Conservation (phyloP, 2,113 vertebrate species). For the Xiphophorus hellerii region DNA sequence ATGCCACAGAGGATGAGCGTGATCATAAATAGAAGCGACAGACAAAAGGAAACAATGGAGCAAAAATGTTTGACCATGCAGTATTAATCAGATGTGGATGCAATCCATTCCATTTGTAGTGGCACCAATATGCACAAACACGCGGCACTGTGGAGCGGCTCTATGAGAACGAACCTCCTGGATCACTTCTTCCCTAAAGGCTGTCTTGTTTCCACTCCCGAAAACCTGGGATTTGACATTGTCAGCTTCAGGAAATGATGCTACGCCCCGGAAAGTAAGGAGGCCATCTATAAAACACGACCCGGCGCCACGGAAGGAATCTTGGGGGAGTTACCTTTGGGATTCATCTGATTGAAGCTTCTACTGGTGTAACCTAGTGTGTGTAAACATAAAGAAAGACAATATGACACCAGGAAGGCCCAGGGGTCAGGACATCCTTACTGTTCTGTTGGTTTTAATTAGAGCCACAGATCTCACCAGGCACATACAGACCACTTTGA, state of each 20-base stretch:
- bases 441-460: constrained; percentile 51
- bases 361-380: constrained; percentile 18
- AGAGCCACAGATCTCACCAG: constrained; percentile 36
- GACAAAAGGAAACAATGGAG: constrained; percentile 46
- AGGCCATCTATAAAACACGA: constrained; percentile 42
- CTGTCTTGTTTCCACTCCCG: constrained; percentile 35
- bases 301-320: not conserved
- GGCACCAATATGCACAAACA: not conserved
- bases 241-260: constrained; percentile 47
- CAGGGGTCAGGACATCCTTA: constrained; percentile 26
- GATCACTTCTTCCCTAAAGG: constrained; percentile 22
- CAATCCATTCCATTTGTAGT: constrained; percentile 39
- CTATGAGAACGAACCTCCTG: constrained; percentile 10
- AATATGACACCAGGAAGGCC: constrained; percentile 37
- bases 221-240: constrained; percentile 54
- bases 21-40: constrained; percentile 27
- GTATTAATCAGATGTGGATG: constrained; percentile 61
- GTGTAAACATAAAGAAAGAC: constrained; percentile 51
- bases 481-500: constrained; percentile 51
- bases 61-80: constrained; percentile 43
- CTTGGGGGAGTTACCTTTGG: constrained; percentile 1
- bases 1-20: constrained; percentile 30
- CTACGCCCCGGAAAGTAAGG: constrained; percentile 37
- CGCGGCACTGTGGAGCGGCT: constrained; percentile 23
- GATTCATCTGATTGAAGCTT: constrained; percentile 41